Base-by-base conservation (phyloP, 2,888 invertebrate genomes). In the Plebejus argus region DNA sequence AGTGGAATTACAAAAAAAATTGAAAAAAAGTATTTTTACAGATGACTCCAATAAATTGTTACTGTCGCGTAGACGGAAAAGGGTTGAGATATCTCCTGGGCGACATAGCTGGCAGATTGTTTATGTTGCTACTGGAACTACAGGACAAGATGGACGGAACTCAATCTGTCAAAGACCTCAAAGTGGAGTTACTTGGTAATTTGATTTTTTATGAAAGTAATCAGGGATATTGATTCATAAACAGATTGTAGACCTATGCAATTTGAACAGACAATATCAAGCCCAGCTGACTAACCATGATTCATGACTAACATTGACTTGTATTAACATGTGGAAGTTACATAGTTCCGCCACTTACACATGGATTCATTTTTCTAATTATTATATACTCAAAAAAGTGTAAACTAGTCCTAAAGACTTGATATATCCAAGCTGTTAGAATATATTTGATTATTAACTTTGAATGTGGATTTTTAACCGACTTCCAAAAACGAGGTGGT, bases 1-100 rank as follows among this genome's bases (percentile, higher is more conserved):
- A 53, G 4, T 53, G 5, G 53, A 18, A 53, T 18, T 53, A 53
- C 53, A 18, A 18, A 53, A 53, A 18, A 15, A 12, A 7, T 7
- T 35, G 6, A 6, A 35, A 35, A 35, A 8, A 39, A 10, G 1
- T 33, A 35, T 39, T 71, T 20, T 80, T 83, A 1, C 90, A 98
- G 96, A 96, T 98, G 93, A 98, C 99, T 83, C 98, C 98, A 10
- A 98, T 99, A 82, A 97, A 97, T 80, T 99, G 99, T 89, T 99
- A 98, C 88, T 98, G 98, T 70, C 97, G 97, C 87, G 98, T 99
- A 66, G 99, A 99, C 90, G 95, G 96, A 8, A 97, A 97, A 84
- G 99, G 99, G 2, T 95, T 97, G 70, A 96, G 99, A 6, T 99
- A 99, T 91, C 90, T 99, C 75, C 93, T 99, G 49, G 99, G 99